Base-by-base conservation (phyloP, 2,888 invertebrate genomes). In the Nymphalis c-album region DNA sequence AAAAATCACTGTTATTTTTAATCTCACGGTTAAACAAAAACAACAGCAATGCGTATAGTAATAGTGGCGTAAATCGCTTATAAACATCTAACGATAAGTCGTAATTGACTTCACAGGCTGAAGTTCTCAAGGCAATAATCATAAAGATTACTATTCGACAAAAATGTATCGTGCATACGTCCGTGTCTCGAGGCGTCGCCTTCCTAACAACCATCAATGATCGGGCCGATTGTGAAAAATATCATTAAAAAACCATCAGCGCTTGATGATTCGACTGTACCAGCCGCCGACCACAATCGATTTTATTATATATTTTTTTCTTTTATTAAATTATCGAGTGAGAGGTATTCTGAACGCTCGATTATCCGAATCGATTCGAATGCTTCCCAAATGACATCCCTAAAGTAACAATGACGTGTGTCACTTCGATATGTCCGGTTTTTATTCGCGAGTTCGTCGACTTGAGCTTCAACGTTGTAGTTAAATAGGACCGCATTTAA, bases 201-300 rank as follows among this genome's bases (percentile, higher is more conserved):
- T 88, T 87, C 87, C 90, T 90, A 92, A 91, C 90, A 92, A 88
- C 91, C 90, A 86, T 87, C 90, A 89, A 90, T 90, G 90, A 91
- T 91, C 90, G 87, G 81, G 73, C 85, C 90, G 90, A 91, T 92
- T 91, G 92, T 91, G 91, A 92, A 92, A 92, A 92, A 93, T 92
- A 92, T 92, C 93, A 92, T 93, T 93, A 93, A 93, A 93, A 92
- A 91, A 90, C 90, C 92, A 93, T 92, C 92, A 93, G 89, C 81
- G 86, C 81, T 84, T 87, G 90, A 90, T 90, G 91, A 90, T 91
- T 91, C 86, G 87, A 86, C 85, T 87, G 87, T 83, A 82, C 85
- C 83, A 83, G 82, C 85, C 90, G 88, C 89, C 90, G 90, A 84
- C 88, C 88, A 83, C 91, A 90, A 92, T 92, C 91, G 91, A 92